A percentile compares a stretch with the other conserved stretches of the same genome.
Conservation (phyloP, 2,797 vertebrate genomes). For the Sparus aurata region DNA sequence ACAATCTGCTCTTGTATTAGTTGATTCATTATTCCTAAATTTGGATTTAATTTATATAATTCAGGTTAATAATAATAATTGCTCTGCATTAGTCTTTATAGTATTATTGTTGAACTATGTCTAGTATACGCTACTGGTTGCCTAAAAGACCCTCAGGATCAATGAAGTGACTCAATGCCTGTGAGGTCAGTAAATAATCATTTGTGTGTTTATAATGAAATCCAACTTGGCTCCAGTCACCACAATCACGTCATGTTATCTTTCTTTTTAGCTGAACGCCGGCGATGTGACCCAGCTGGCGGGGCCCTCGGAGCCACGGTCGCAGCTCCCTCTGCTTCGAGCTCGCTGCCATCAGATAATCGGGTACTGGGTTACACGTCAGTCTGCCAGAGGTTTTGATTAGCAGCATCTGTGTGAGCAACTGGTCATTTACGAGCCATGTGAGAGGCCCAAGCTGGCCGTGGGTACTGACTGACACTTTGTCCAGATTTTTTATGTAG, state of each 20-base stretch:
- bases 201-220: background rate
- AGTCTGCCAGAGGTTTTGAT: conserved; percentile 53
- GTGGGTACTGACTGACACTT: background rate
- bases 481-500: background rate
- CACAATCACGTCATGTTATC: conserved; percentile 19
- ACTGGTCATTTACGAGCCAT: conserved; percentile 45
- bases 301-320: conserved; percentile 16
- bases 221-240: background rate
- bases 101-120: no score
- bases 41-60: no score
- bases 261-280: conserved; percentile 26
- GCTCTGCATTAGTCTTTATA: no score
- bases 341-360: conserved; percentile 46
- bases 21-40: no score
- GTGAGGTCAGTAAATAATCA: background rate
- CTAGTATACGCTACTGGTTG: no score
- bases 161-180: no score
- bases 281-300: conserved; percentile 19
- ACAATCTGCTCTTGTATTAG: no score
- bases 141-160: no score
- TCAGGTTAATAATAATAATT: no score
- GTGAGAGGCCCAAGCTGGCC: background rate
- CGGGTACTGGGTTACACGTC: conserved; percentile 40
- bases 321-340: conserved; percentile 26
- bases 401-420: conserved; percentile 53